Evolutionary conservation across 1,140 invertebrate genomes (phyloP).

Genomic region (Diprion similis): DNA sequence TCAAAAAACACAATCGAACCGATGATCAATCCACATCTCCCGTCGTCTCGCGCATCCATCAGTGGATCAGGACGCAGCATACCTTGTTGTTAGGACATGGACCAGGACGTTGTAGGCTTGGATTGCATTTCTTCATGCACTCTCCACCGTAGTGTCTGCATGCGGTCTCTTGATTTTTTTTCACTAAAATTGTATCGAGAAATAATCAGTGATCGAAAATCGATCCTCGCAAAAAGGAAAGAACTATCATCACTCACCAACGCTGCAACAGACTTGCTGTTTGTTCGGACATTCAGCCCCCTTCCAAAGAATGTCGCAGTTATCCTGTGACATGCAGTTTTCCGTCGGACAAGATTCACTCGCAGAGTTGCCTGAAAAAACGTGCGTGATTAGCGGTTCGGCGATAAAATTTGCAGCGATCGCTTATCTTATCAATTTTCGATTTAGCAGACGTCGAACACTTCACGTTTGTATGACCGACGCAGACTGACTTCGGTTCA

Average conservation of each 20-base stretch:
- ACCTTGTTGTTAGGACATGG: constrained; percentile 37
- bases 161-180: constrained; percentile 34
- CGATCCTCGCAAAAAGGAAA: too few relatives aligned
- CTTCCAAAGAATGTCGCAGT: constrained; percentile 23
- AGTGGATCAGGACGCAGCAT: constrained; percentile 46
- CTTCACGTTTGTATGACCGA: constrained; percentile 20
- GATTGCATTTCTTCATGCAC: constrained; percentile 37
- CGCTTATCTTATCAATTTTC: too few relatives aligned
- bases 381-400: too few relatives aligned
- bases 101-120: neutral
- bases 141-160: constrained; percentile 45
- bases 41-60: constrained; percentile 3
- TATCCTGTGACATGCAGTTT: constrained; percentile 34
- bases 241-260: constrained; percentile 40
- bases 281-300: neutral
- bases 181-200: constrained; percentile 35
- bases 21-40: too few relatives aligned
- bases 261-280: constrained; percentile 38
- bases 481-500: constrained; percentile 16
- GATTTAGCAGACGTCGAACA: constrained; percentile 19
- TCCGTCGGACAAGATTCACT: constrained; percentile 31
- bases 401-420: too few relatives aligned
- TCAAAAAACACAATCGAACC: too few relatives aligned
- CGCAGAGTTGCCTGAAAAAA: neutral
- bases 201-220: too few relatives aligned